A percentile compares a stretch with the other conserved stretches of the same genome.
phyloP scores from a whole-genome alignment of 2,113 vertebrate genomes.

The Tragelaphus imberbis region DNA sequence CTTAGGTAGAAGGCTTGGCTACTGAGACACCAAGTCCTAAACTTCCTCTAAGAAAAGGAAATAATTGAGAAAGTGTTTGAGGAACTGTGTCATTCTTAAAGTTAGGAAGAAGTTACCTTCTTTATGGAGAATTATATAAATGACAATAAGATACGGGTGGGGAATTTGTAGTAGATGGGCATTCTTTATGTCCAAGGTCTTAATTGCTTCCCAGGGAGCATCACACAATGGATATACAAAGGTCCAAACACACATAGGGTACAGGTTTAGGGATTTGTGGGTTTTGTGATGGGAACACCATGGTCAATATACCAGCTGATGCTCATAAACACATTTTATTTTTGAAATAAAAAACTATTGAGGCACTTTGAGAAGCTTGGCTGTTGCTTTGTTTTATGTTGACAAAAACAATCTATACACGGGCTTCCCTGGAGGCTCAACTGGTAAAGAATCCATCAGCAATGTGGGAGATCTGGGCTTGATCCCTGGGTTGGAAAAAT shows the following conservation, averaged over 20 bases:
- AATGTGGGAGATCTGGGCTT: neutral
- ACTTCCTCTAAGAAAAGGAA: neutral
- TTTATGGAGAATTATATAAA: neutral
- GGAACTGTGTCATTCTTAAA: neutral
- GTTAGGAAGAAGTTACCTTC: neutral
- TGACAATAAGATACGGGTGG: neutral
- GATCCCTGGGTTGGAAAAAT: neutral
- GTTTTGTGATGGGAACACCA: neutral
- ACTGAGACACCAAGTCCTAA: neutral
- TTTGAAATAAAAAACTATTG: neutral
- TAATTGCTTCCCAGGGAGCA: neutral
- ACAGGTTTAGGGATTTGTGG: neutral
- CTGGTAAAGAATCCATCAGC: neutral
- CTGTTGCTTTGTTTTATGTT: neutral
- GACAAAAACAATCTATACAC: neutral
- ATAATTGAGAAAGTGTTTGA: neutral
- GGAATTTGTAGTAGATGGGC: neutral
- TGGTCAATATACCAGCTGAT: neutral
- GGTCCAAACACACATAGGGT: neutral
- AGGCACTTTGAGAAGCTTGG: neutral
- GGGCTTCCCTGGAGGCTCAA: neutral
- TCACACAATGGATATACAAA: neutral
- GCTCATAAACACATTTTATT: neutral
- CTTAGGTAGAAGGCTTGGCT: neutral
- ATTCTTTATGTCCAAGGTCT: neutral